Evolutionary conservation across 2,113 vertebrate genomes (phyloP), one percentile per base, ranked within the genome.

Genomic region (Grammomys surdaster): DNA sequence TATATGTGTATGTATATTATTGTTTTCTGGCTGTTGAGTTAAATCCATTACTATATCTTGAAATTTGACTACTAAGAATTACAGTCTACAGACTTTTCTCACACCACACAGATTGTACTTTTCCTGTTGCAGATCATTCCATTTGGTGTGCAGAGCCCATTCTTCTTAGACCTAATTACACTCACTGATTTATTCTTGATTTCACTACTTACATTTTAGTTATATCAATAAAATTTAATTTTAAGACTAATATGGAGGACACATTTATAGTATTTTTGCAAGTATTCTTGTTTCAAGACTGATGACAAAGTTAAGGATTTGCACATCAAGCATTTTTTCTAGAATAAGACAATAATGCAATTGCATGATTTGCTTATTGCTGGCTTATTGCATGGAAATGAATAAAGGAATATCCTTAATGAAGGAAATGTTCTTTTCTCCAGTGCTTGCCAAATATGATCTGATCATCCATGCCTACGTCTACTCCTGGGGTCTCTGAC

Each of bases 401-500:
- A 40, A 40, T 40, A 40, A 2, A 40, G 40, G 40, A 40, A 40
- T 40, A 40, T 40, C 40, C 40, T 70, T 69, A 16, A 40, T 93
- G 51, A 77, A 87, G 17, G 31, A 1, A 56, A 26, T 43, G 7
- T 43, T 17, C 11, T 77, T 77, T 93, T 1, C 31, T 7, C 70
- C 7, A n/a, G 9, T 65, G 14, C 33, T 40, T 87, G 12, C 9
- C 31, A 70, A 70, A 58, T 17, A 56, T 54, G 22, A 67, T 5
- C 19, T 77, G 33, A 51, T 0, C 24, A 67, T 13, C 14, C 8
- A 58, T 36, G 1, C 3, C 7, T 36, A 7, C 1, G 5, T 65
- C 33, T 67, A 43, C 13, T 26, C 69, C 60, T 67, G 1, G 5
- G 19, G 0, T 78, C 5, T 54, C 28, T 78, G 12, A 58, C 40